Conservation (phyloP, 2,888 invertebrate species). For the Unio delphinus region DNA sequence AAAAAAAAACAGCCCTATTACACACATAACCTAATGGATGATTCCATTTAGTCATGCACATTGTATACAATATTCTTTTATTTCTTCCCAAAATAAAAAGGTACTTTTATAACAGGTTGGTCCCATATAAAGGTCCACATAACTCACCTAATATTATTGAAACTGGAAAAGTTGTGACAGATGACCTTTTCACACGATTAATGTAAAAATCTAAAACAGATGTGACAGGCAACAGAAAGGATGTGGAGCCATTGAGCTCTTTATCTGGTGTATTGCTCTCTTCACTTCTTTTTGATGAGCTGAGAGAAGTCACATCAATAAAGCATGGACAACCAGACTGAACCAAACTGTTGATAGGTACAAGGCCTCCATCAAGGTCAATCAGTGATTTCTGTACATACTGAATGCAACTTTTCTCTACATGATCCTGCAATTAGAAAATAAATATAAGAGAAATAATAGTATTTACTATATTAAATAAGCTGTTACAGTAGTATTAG, state of each 20-base stretch:
- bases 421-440: constrained; percentile 14
- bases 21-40: no score
- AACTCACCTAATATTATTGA: not conserved
- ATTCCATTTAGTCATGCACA: no score
- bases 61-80: no score
- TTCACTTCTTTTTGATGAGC: constrained; percentile 4
- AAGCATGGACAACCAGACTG: constrained; percentile 22
- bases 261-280: not conserved
- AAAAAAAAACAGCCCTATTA: no score
- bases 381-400: constrained; percentile 38
- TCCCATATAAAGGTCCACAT: not conserved
- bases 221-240: constrained; percentile 14
- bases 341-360: constrained; percentile 35
- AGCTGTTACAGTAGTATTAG: no score
- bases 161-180: not conserved
- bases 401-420: constrained; percentile 21
- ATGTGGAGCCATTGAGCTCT: not conserved
- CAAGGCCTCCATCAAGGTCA: constrained; percentile 36
- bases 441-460: not conserved
- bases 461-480: no score
- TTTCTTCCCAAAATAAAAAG: no score
- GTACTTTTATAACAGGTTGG: no score
- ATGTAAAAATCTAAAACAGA: constrained; percentile 9
- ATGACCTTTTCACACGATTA: not conserved
- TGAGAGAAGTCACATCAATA: constrained; percentile 4